These are phyloP conservation scores for Sigmodon hispidus DNA, from an alignment of 2,113 vertebrate species.

Conservation along the genomic window DNA sequence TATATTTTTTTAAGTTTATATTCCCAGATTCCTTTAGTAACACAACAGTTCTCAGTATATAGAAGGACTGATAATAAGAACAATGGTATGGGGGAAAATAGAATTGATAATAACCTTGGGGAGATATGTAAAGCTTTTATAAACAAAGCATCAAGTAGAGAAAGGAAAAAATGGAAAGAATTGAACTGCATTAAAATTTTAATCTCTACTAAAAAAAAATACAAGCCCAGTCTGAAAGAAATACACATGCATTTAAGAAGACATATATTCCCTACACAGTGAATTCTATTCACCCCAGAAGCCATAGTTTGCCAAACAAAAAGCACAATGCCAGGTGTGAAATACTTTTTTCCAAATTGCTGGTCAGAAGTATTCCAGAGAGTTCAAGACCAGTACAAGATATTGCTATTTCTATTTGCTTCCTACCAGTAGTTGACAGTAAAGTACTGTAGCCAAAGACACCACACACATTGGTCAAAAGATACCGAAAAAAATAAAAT, in stretches of 20 bases:
- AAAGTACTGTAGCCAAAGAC: background rate
- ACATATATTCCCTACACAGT: no score
- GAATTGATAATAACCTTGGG: background rate
- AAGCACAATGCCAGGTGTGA: background rate
- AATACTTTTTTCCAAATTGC: background rate
- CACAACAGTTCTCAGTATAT: background rate
- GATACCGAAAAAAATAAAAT: background rate
- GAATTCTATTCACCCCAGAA: background rate
- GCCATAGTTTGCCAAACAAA: background rate
- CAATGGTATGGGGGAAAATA: background rate
- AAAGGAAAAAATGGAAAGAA: background rate
- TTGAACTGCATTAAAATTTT: background rate
- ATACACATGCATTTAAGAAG: background rate
- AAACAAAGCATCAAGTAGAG: constrained; percentile 30
- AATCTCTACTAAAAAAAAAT: constrained; percentile 12
- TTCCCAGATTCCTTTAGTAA: background rate
- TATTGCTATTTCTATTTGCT: background rate
- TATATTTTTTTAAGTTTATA: background rate
- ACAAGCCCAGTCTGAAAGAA: background rate
- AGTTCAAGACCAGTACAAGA: background rate
- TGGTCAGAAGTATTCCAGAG: background rate
- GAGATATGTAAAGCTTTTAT: background rate
- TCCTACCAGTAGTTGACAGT: background rate
- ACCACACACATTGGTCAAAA: background rate
- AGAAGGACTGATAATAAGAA: constrained; percentile 18